phyloP scores from a whole-genome alignment of 2,113 vertebrate species.

The Rhadina sibilatrix region DNA sequence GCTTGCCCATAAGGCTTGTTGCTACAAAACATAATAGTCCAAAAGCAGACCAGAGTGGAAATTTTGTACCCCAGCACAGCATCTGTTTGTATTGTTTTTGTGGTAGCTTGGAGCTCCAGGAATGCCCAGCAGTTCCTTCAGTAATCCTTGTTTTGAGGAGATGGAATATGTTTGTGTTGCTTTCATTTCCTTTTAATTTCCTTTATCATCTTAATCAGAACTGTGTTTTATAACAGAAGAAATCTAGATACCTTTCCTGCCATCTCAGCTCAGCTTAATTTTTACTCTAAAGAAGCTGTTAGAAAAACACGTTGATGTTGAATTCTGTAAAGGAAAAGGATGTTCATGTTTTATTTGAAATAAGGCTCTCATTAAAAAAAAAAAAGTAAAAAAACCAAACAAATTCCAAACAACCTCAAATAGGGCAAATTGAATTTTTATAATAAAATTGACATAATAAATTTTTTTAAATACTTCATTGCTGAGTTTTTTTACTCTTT shows the following conservation, averaged over 20 bases:
- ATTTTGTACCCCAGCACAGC: not conserved
- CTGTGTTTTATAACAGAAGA: conserved; percentile 1
- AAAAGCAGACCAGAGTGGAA: not conserved
- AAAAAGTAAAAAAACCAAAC: not conserved
- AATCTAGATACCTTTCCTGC: not conserved
- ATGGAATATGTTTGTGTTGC: not conserved
- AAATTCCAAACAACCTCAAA: not conserved
- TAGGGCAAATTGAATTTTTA: not conserved
- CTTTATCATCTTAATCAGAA: not conserved
- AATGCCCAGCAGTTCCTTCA: conserved; percentile 45
- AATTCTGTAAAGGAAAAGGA: not conserved
- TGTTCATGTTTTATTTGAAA: not conserved
- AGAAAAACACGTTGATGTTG: not conserved
- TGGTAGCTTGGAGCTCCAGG: conserved; percentile 15
- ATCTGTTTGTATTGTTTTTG: not conserved
- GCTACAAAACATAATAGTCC: not conserved
- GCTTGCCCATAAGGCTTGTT: fast-evolving
- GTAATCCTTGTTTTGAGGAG: conserved; percentile 48
- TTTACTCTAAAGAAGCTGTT: not conserved
- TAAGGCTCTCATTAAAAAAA: not conserved
- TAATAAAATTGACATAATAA: not conserved
- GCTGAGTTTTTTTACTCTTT: not conserved
- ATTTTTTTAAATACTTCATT: not conserved
- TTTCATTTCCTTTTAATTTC: conserved; percentile 70
- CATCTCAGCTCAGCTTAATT: not conserved